Evolutionary conservation across 2,797 vertebrate genomes (phyloP), one percentile per base, ranked within the genome.

Genomic region (Acomys russatus): DNA sequence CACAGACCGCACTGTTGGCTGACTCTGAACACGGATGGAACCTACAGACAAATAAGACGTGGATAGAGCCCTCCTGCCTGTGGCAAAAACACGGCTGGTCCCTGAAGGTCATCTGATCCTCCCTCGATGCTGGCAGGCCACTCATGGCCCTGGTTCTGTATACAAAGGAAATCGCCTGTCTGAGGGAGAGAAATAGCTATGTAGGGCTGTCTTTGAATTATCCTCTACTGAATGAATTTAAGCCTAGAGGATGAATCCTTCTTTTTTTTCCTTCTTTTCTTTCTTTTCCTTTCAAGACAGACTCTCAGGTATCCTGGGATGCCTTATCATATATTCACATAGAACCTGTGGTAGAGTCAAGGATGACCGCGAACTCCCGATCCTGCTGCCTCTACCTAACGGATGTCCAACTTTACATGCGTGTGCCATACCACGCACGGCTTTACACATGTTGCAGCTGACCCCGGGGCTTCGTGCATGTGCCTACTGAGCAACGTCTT

Each of bases 41-140:
- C 84, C 93, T 95, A 35, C 83, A 92, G 89, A 78, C 90, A 97
- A 74, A 97, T 97, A 94, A 90, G 88, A 88, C 77, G 12, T 8
- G 4, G 44, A 44, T 4, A 96, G 95, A 96, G 66, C 76, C 88
- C 92, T 77, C 49, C 94, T 35, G 78, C 35, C 92, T 96, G 33
- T 86, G 96, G 88, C 92, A 95, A 94, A 94, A 91, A 76, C 64
- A 59, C 30, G 61, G 74, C 91, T 12, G 23, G 88, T 79, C 78
- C 85, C 64, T 38, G 89, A 94, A 96, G 85, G 85, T 96, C 94
- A 95, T 61, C 20, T n/a, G 70, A 3, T 17, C 88, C 38, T 93
- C 66, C 64, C 49, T 80, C 15, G 2, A n/a, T 4, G 15, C 35
- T 80, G 5, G 64, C 38, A 51, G 91, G 71, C 83, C 80, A 49